These are phyloP conservation scores for Chaetura pelagica DNA, from an alignment of 2,113 vertebrate genomes.

Conservation along the genomic window DNA sequence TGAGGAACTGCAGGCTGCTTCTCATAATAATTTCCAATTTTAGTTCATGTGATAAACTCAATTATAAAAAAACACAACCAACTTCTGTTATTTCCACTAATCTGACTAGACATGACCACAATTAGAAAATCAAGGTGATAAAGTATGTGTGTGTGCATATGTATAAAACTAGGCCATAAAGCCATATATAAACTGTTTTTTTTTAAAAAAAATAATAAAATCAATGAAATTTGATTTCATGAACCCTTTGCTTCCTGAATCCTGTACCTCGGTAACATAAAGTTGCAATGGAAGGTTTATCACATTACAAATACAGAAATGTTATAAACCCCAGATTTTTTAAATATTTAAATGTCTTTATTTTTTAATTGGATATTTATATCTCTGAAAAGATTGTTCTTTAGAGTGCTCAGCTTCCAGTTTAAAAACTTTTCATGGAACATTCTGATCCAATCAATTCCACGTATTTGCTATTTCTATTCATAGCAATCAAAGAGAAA, in stretches of 20 bases:
- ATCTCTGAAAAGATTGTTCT: background rate
- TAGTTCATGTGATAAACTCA: background rate
- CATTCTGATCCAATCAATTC: slow-evolving; percentile 40
- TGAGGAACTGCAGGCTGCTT: background rate
- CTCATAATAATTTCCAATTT: background rate
- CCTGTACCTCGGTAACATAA: background rate
- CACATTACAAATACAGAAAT: background rate
- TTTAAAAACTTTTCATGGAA: background rate
- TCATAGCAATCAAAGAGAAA: background rate
- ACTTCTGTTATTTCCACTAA: background rate
- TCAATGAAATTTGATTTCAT: background rate
- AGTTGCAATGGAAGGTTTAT: background rate
- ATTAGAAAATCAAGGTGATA: background rate
- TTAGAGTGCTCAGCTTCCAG: background rate
- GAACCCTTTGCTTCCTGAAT: background rate
- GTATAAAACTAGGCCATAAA: background rate
- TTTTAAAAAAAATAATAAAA: background rate
- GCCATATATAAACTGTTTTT: too few species aligned
- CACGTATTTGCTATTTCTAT: slow-evolving; percentile 41
- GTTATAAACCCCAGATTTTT: background rate
- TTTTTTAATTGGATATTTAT: background rate
- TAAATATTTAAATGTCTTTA: background rate
- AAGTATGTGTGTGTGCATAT: accelerated
- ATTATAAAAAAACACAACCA: background rate
- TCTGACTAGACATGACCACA: background rate